A percentile compares a stretch with the other conserved stretches of the same genome.
Evolutionary conservation across 2,797 vertebrate species (phyloP).

Genomic region (Danio tinwini): DNA sequence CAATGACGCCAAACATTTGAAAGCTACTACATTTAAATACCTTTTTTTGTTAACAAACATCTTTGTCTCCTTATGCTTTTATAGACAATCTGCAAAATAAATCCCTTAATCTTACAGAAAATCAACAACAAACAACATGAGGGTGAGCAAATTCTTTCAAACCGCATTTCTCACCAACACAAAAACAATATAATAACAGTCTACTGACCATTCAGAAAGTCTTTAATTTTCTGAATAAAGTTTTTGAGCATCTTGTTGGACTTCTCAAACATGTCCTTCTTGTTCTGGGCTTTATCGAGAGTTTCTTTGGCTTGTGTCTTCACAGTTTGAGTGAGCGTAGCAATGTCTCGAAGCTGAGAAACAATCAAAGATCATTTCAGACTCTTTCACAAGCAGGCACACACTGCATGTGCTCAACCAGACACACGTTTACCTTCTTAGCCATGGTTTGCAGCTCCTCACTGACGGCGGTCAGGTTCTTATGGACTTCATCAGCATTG

Average conservation of each 20-base stretch:
- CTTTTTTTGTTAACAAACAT: background rate
- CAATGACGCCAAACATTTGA: background rate
- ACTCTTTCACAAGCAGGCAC: background rate
- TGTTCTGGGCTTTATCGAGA: slow-evolving; percentile 75
- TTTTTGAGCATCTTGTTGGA: slow-evolving; percentile 81
- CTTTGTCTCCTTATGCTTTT: background rate
- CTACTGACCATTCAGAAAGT: slow-evolving; percentile 85
- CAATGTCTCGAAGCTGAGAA: slow-evolving; percentile 81
- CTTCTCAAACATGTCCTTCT: slow-evolving; percentile 77
- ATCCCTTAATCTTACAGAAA: background rate
- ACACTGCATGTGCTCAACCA: slow-evolving; percentile 1
- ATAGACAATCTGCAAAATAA: background rate
- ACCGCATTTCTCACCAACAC: background rate
- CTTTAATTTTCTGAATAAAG: slow-evolving; percentile 84
- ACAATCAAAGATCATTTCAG: slow-evolving; percentile 4
- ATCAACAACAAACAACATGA: background rate
- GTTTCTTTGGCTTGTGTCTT: slow-evolving; percentile 77
- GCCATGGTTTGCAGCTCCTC: slow-evolving; percentile 75
- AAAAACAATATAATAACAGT: background rate
- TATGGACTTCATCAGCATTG: slow-evolving; percentile 64
- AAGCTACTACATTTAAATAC: background rate
- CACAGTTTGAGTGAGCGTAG: slow-evolving; percentile 75
- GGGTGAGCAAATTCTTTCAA: background rate
- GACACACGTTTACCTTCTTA: slow-evolving; percentile 75
- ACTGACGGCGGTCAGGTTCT: slow-evolving; percentile 70